Conservation (phyloP, 2,888 invertebrate species). For the Conus canariensis region DNA sequence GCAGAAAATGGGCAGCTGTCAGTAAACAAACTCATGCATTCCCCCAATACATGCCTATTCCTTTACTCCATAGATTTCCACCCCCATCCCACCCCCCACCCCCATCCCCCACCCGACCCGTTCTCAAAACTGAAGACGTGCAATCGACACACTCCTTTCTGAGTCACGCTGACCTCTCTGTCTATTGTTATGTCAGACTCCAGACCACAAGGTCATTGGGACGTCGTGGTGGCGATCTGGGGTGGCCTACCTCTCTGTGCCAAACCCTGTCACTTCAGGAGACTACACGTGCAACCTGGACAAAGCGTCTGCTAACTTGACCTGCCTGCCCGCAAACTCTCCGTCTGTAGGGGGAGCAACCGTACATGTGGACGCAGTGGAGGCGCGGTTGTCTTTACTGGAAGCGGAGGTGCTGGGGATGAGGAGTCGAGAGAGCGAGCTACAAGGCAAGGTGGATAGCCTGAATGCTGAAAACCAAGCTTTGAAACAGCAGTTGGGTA, state of each 20-base stretch:
- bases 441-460: not conserved
- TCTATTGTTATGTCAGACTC: not conserved
- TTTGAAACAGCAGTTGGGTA: slow-evolving; percentile 1
- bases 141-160: not conserved
- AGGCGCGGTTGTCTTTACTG: slow-evolving; percentile 6
- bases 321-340: not conserved
- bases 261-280: not conserved
- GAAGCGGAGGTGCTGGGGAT: not conserved
- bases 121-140: no score
- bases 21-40: no score
- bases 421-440: not conserved
- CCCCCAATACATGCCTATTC: no score
- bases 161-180: no score
- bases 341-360: not conserved
- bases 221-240: not conserved
- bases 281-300: not conserved
- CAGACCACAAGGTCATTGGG: not conserved
- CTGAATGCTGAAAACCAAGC: not conserved
- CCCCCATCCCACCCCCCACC: no score
- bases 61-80: no score
- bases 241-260: not conserved
- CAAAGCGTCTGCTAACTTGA: not conserved
- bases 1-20: no score
- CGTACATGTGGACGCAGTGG: not conserved
- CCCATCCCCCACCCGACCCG: no score